Conservation (phyloP, 2,797 vertebrate species). For the Capromys pilorides region DNA sequence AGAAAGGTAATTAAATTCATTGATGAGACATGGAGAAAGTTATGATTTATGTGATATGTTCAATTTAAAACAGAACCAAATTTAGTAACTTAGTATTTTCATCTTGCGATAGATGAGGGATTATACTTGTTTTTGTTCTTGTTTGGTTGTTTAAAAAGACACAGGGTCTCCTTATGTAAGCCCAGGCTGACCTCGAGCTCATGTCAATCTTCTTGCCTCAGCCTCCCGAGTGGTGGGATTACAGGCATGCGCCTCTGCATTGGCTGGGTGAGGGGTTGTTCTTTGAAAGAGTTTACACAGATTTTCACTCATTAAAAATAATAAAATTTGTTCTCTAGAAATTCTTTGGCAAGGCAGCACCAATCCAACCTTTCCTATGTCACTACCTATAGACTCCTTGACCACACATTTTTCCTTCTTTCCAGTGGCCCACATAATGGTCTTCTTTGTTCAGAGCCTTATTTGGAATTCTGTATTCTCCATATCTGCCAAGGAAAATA, state of each 20-base stretch:
- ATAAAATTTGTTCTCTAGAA: constrained; percentile 16
- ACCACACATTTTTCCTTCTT: constrained; percentile 97
- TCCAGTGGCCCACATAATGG: constrained; percentile 95
- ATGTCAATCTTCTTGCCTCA: background rate
- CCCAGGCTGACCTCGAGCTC: background rate
- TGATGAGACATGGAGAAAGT: background rate
- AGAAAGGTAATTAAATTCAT: background rate
- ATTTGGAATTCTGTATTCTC: constrained; percentile 92
- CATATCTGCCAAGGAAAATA: constrained; percentile 87
- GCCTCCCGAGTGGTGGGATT: background rate
- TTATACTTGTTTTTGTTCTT: background rate
- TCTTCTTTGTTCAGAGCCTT: constrained; percentile 93
- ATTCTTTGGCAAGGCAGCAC: constrained; percentile 11
- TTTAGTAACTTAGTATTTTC: constrained; percentile 42
- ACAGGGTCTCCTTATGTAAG: background rate
- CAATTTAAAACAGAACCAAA: constrained; percentile 18
- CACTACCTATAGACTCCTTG: constrained; percentile 93
- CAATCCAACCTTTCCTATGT: background rate
- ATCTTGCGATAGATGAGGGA: background rate
- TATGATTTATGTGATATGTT: background rate
- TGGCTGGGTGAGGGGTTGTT: background rate
- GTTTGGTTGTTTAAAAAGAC: background rate
- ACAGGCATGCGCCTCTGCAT: background rate
- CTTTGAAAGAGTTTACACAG: background rate
- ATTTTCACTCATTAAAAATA: constrained; percentile 13